Percentiles rank a stretch among this genome's conserved stretches.
Evolutionary conservation across 2,113 vertebrate species (phyloP).

Genomic region (Acanthochromis polyacanthus): DNA sequence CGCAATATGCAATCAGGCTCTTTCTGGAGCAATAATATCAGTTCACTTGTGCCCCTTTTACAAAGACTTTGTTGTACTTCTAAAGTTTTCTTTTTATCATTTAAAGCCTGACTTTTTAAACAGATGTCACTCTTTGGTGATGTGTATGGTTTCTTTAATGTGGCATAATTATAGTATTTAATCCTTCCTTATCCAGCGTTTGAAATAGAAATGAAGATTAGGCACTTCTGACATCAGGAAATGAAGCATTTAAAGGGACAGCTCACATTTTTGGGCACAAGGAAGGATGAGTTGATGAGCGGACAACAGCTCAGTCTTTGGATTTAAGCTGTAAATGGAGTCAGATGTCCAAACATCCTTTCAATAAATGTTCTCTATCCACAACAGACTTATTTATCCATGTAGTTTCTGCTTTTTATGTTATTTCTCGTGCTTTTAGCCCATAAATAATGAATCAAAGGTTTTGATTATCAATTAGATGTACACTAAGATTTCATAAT

Average conservation of each 20-base stretch:
- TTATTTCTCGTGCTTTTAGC: neutral
- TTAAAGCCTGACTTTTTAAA: conserved; percentile 73
- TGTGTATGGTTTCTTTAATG: conserved; percentile 69
- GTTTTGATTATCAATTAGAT: too few species aligned
- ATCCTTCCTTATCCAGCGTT: conserved; percentile 73
- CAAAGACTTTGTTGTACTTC: conserved; percentile 77
- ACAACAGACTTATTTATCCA: neutral
- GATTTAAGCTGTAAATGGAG: neutral
- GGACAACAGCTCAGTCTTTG: neutral
- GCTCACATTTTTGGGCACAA: neutral
- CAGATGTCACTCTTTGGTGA: conserved; percentile 74
- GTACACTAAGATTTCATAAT: too few species aligned
- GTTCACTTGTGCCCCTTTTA: conserved; percentile 70
- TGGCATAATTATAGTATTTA: conserved; percentile 75
- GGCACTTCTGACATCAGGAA: conserved; percentile 51
- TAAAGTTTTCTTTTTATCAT: conserved; percentile 83
- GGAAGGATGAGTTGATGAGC: neutral
- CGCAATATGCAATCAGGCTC: conserved; percentile 78
- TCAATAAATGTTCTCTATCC: neutral
- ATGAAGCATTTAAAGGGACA: conserved; percentile 47
- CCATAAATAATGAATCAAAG: neutral
- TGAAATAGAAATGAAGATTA: conserved; percentile 76
- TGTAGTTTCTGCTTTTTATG: neutral
- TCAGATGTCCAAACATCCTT: neutral
- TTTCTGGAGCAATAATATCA: conserved; percentile 79